Evolutionary conservation across 2,888 invertebrate genomes (phyloP).

Genomic region (Trachelus stipa): DNA sequence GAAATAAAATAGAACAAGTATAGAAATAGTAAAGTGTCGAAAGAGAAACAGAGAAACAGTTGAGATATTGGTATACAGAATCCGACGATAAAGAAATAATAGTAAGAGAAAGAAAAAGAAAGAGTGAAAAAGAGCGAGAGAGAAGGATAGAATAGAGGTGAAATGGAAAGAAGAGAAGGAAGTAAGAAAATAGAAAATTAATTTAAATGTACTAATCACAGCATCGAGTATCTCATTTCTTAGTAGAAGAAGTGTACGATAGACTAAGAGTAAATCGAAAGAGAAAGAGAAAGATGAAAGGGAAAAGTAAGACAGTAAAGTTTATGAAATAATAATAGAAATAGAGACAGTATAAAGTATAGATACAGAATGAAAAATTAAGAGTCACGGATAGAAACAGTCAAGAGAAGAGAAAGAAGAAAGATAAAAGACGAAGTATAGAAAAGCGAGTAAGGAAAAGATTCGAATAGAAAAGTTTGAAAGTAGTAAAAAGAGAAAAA

Average conservation of each 20-base stretch:
- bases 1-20: neutral
- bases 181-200: conserved; percentile 12
- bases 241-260: neutral
- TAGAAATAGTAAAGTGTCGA: neutral
- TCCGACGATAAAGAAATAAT: conserved; percentile 8
- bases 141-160: conserved; percentile 1
- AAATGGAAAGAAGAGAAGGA: conserved; percentile 14
- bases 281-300: conserved; percentile 13
- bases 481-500: neutral
- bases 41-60: conserved; percentile 12
- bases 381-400: neutral
- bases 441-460: neutral
- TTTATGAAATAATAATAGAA: conserved; percentile 4
- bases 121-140: neutral
- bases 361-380: conserved; percentile 7
- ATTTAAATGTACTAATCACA: neutral
- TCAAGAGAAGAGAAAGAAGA: conserved; percentile 9
- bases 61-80: conserved; percentile 11
- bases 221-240: conserved; percentile 5
- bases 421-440: conserved; percentile 12
- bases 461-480: conserved; percentile 1
- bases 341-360: neutral
- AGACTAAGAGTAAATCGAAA: neutral
- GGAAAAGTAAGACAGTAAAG: neutral
- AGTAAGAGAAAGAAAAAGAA: conserved; percentile 6